Base-by-base conservation (phyloP, 2,113 vertebrate genomes). In the Callionymus lyra region DNA sequence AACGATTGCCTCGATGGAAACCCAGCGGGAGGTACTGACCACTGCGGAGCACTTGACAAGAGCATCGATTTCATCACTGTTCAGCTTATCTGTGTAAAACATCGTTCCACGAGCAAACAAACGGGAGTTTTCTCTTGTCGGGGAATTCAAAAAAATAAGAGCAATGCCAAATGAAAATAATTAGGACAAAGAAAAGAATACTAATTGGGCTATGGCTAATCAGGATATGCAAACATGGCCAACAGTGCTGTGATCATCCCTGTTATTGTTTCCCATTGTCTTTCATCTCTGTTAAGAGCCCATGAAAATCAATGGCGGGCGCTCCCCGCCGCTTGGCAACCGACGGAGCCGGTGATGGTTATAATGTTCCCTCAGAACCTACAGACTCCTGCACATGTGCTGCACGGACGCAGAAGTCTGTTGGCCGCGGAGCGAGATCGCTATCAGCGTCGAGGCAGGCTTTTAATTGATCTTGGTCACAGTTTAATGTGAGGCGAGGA, bases 381-480 rank as follows among this genome's bases (percentile, higher is more conserved):
- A 35, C 40, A 52, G 36, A 11, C 43, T 34, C 50, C 38, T 41
- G 12, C 51, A 49, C 54, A 48, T 53, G 49, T 58, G 45, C 41
- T 50, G 56, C 5, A 57, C 43, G 49, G 65, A 51, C 74, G 49
- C 53, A 47, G 64, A 58, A 47, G 56, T 56, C 45, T 68, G 74
- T 61, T 59, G 71, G 73, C 52, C 68, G 76, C 41, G 16, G 53
- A 70, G 72, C 63, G 65, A 82, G 84, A 87, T 85, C 59, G 64
- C 58, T 77, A 86, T 85, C 84, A 2, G 65, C 58, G 50, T 50
- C 58, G 75, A 62, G 21, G 77, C 56, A 44, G 59, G 68, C 61
- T 73, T 85, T 86, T 85, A 87, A 87, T 84, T 87, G 85, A 87
- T 87, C 83, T 84, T 72, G 71, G 84, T 84, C 81, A 84, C 72